These are phyloP conservation scores for Aldabrachelys gigantea DNA, from an alignment of 2,113 vertebrate genomes.

Conservation along the genomic window DNA sequence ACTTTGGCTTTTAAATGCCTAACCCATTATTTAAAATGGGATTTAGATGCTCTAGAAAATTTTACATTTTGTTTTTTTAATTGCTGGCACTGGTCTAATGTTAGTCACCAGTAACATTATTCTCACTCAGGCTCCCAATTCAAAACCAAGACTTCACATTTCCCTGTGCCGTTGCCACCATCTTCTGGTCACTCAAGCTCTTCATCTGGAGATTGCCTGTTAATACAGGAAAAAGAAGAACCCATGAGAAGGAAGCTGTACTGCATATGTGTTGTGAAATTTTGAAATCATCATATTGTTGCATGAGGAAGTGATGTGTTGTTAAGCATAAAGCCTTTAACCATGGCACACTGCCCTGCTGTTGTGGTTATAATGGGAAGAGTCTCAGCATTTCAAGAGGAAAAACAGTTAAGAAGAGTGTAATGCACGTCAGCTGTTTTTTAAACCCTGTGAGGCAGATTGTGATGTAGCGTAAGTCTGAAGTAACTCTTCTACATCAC, in stretches of 20 bases:
- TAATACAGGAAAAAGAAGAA: neutral
- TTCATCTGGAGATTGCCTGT: neutral
- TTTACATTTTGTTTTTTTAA: neutral
- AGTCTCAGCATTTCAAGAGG: neutral
- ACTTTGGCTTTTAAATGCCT: neutral
- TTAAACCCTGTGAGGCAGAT: neutral
- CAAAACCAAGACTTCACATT: neutral
- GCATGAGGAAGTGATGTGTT: neutral
- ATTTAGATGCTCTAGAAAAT: constrained; percentile 15
- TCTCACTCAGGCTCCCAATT: neutral
- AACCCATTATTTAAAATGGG: constrained; percentile 16
- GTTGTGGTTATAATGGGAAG: neutral
- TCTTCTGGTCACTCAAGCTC: neutral
- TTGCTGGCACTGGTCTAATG: neutral
- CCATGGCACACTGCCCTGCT: neutral
- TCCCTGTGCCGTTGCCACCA: neutral
- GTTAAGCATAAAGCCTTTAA: neutral
- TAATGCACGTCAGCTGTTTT: neutral
- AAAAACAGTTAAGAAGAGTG: neutral
- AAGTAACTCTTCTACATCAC: neutral
- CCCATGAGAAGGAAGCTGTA: neutral
- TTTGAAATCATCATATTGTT: neutral
- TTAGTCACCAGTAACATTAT: neutral
- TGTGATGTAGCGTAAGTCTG: neutral
- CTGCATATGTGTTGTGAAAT: neutral